phyloP scores from a whole-genome alignment of 2,113 vertebrate species.

The Gavialis gangeticus region DNA sequence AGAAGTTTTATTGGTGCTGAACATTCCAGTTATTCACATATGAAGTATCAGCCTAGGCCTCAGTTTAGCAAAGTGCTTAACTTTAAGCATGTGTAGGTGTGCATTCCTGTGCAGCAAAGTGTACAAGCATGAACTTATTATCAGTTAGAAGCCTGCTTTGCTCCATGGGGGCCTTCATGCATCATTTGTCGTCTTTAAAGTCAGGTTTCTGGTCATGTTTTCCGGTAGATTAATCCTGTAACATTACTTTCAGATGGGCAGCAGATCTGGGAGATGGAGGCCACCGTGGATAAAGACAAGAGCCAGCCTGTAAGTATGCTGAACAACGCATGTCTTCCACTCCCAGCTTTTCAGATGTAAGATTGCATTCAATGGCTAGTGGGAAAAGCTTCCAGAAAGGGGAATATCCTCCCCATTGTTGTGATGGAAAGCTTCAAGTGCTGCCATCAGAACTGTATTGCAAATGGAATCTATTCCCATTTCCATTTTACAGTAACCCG shows the following conservation, averaged over 20 bases:
- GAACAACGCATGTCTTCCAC: not conserved
- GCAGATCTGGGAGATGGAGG: slow-evolving; percentile 97
- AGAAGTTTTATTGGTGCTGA: slow-evolving; percentile 23
- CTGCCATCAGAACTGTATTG: slow-evolving; percentile 22
- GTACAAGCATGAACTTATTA: slow-evolving; percentile 1
- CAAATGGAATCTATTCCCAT: slow-evolving; percentile 19
- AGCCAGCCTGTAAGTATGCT: slow-evolving; percentile 92
- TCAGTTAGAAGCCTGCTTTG: not conserved
- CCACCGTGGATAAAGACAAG: slow-evolving; percentile 98
- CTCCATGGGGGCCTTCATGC: not conserved
- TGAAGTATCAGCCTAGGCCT: not conserved
- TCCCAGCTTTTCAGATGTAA: not conserved
- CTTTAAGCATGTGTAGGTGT: not conserved
- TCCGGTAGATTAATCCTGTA: slow-evolving; percentile 24
- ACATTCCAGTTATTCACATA: not conserved
- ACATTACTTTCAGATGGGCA: slow-evolving; percentile 89
- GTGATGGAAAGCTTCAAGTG: not conserved
- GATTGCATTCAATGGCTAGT: not conserved
- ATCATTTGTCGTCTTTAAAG: not conserved
- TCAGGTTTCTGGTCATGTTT: not conserved
- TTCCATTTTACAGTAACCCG: slow-evolving; percentile 15
- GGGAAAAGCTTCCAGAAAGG: not conserved
- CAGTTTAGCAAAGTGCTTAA: slow-evolving; percentile 23
- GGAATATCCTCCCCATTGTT: slow-evolving; percentile 22
- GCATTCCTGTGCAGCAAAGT: not conserved